Evolutionary conservation across 2,113 vertebrate species (phyloP).

Genomic region (Oplegnathus fasciatus): DNA sequence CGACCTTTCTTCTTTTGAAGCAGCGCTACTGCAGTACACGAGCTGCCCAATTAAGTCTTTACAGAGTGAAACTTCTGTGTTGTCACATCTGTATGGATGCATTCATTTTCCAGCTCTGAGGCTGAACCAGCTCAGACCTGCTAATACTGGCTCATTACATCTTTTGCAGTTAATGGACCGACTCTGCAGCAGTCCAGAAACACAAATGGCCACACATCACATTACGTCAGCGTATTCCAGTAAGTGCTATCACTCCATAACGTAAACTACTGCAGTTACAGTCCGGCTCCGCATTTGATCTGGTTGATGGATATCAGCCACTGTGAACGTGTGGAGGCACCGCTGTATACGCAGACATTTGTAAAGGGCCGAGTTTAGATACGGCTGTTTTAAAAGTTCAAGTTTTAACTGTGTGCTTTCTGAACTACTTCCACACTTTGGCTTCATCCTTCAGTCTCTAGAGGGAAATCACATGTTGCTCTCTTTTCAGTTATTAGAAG

Average conservation of each 20-base stretch:
- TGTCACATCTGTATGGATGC: slow-evolving; percentile 1
- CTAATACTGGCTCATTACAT: slow-evolving; percentile 25
- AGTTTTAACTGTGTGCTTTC: not conserved
- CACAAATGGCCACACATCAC: slow-evolving; percentile 7
- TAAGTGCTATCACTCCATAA: slow-evolving; percentile 13
- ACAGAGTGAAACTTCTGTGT: not conserved
- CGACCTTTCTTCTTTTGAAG: not conserved
- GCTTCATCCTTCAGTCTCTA: not conserved
- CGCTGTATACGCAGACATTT: not conserved
- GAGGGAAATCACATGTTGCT: not conserved
- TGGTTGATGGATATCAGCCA: slow-evolving; percentile 2
- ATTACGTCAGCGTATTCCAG: slow-evolving; percentile 45
- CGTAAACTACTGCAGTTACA: slow-evolving; percentile 44
- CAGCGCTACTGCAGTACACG: not conserved
- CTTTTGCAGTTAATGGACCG: slow-evolving; percentile 41
- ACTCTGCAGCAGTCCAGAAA: slow-evolving; percentile 15
- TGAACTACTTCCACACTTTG: not conserved
- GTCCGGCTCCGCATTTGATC: slow-evolving; percentile 3
- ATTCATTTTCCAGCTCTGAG: not conserved
- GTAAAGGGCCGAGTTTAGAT: not conserved
- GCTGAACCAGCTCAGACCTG: not conserved
- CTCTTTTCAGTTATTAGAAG: not conserved
- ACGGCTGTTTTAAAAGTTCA: slow-evolving; percentile 15
- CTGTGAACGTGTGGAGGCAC: slow-evolving; percentile 9
- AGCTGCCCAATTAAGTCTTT: not conserved